Evolutionary conservation across 1,140 invertebrate species (phyloP).

Genomic region (Trichoplusia ni): DNA sequence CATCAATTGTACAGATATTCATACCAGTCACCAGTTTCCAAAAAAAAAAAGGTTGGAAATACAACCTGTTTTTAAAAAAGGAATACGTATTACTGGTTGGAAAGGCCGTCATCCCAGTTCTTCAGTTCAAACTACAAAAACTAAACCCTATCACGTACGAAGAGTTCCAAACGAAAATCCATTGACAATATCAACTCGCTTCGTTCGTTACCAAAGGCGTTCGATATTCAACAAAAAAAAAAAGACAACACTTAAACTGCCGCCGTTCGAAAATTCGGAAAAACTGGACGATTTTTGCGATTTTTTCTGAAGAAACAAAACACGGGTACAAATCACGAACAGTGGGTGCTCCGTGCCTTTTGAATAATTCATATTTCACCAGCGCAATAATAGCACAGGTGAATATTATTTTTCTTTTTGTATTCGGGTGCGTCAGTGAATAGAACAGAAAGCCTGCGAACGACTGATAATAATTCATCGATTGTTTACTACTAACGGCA

Average conservation of each 20-base stretch:
- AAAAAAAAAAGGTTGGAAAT: too few relatives aligned
- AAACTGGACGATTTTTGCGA: conserved; percentile 14
- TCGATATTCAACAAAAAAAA: conserved; percentile 5
- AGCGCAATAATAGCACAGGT: conserved; percentile 39
- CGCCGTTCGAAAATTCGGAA: conserved; percentile 26
- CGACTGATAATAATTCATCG: conserved; percentile 47
- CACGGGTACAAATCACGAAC: conserved; percentile 40
- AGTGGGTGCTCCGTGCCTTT: conserved; percentile 24
- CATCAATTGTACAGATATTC: too few relatives aligned
- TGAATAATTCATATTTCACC: conserved; percentile 48
- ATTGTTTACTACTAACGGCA: conserved; percentile 44
- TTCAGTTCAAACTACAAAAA: too few relatives aligned
- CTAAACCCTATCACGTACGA: too few relatives aligned
- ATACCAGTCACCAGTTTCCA: too few relatives aligned
- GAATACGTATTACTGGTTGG: too few relatives aligned
- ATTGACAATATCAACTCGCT: neutral
- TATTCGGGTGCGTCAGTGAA: conserved; percentile 25
- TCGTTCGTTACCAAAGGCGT: conserved; percentile 1
- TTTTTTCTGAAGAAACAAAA: conserved; percentile 39
- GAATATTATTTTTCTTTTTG: conserved; percentile 39
- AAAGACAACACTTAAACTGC: conserved; percentile 4
- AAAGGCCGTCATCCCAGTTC: too few relatives aligned
- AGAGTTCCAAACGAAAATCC: too few relatives aligned
- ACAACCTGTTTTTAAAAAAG: too few relatives aligned
- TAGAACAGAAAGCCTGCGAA: conserved; percentile 27